phyloP scores from a whole-genome alignment of 1,140 invertebrate species.

The Globodera rostochiensis region DNA sequence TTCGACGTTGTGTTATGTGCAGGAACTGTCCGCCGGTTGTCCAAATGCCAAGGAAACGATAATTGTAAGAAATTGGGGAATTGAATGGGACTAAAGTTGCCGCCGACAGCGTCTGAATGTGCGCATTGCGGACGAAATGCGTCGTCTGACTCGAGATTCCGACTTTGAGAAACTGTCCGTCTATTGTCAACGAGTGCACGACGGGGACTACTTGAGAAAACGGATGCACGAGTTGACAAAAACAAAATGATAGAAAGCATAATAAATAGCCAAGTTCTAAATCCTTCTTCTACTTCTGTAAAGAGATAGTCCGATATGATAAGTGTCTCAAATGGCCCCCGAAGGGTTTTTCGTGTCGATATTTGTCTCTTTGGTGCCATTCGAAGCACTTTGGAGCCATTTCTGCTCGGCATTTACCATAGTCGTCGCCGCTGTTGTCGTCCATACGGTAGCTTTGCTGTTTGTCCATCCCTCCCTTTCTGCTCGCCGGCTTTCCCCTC shows the following conservation, averaged over 20 bases:
- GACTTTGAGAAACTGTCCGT: slow-evolving; percentile 28
- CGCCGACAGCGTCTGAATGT: slow-evolving; percentile 45
- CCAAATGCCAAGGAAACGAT: slow-evolving; percentile 50
- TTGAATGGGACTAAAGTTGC: not conserved
- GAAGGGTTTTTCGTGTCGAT: too few species aligned
- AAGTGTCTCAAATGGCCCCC: too few species aligned
- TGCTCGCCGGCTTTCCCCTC: not conserved
- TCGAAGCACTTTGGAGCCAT: not conserved
- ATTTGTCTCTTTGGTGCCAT: too few species aligned
- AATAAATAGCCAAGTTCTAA: not conserved
- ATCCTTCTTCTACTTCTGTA: not conserved
- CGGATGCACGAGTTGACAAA: slow-evolving; percentile 23
- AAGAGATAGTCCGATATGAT: too few species aligned
- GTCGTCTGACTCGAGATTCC: slow-evolving; percentile 43
- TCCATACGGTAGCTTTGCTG: not conserved
- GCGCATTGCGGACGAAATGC: slow-evolving; percentile 53
- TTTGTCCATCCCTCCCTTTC: not conserved
- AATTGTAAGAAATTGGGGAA: slow-evolving; percentile 39
- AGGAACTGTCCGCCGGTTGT: slow-evolving; percentile 51
- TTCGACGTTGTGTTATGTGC: slow-evolving; percentile 58
- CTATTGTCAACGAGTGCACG: slow-evolving; percentile 44
- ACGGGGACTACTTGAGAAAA: slow-evolving; percentile 35
- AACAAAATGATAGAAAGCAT: not conserved
- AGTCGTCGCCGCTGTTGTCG: not conserved
- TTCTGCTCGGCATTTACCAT: not conserved